Evolutionary conservation across 1,140 invertebrate genomes (phyloP).

Genomic region (Marisa cornuarietis): DNA sequence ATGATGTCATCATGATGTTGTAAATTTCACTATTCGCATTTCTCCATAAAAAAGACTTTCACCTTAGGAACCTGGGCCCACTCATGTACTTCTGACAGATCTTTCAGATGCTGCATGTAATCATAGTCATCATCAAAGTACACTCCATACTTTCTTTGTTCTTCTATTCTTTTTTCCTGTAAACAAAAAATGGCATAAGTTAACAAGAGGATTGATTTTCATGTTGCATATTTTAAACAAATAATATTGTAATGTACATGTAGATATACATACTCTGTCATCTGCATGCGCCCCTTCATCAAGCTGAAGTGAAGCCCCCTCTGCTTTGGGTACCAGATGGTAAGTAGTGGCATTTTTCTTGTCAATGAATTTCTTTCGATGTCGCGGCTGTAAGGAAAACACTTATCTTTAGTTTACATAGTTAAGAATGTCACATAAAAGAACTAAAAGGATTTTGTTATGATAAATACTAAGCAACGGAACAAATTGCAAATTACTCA

Average conservation of each 20-base stretch:
- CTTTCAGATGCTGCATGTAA: slow-evolving; percentile 91
- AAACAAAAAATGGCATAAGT: not conserved
- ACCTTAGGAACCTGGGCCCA: slow-evolving; percentile 54
- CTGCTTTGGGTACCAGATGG: slow-evolving; percentile 89
- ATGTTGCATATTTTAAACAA: too few species aligned
- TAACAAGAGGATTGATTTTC: too few species aligned
- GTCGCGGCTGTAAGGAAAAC: not conserved
- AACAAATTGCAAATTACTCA: not conserved
- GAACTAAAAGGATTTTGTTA: not conserved
- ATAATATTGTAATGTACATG: too few species aligned
- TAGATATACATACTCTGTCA: not conserved
- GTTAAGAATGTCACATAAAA: not conserved
- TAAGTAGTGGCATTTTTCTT: slow-evolving; percentile 92
- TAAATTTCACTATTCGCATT: not conserved
- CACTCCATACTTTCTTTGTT: slow-evolving; percentile 86
- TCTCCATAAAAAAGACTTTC: slow-evolving; percentile 9
- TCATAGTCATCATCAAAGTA: slow-evolving; percentile 96
- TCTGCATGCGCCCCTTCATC: slow-evolving; percentile 75
- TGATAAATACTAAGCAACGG: not conserved
- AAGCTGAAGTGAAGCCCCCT: slow-evolving; percentile 84
- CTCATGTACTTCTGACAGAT: slow-evolving; percentile 66
- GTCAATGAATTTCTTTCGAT: slow-evolving; percentile 82
- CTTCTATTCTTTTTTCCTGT: slow-evolving; percentile 24
- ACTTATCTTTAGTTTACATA: not conserved
- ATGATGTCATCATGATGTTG: too few species aligned